Evolutionary conservation across 2,797 vertebrate genomes (phyloP).

Genomic region (Thaleichthys pacificus): DNA sequence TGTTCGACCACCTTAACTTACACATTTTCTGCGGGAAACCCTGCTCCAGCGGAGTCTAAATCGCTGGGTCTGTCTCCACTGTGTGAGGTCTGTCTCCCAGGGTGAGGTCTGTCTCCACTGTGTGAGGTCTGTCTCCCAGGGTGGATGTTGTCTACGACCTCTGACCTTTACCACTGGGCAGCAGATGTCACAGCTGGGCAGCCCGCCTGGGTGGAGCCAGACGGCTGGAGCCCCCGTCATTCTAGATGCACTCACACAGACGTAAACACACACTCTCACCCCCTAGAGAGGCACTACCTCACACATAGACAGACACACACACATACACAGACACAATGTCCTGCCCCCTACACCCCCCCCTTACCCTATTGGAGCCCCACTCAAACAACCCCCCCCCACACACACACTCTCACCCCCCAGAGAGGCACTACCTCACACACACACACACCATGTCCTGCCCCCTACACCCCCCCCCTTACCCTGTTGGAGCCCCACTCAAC

Average conservation of each 20-base stretch:
- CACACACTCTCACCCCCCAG: too few species aligned
- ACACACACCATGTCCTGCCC: slow-evolving; percentile 16
- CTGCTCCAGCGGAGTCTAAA: background rate
- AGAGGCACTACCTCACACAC: background rate
- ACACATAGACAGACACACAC: background rate
- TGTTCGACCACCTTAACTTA: background rate
- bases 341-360: slow-evolving; percentile 12
- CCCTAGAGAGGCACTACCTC: too few species aligned
- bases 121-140: slow-evolving; percentile 32
- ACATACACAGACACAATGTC: slow-evolving; percentile 17
- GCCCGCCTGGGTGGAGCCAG: slow-evolving; percentile 23
- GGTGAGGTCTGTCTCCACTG: slow-evolving; percentile 4
- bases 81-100: slow-evolving; percentile 32
- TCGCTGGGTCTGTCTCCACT: background rate
- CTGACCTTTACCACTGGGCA: slow-evolving; percentile 48
- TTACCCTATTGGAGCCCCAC: background rate
- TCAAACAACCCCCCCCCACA: too few species aligned
- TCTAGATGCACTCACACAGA: background rate
- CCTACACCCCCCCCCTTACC: slow-evolving; percentile 12
- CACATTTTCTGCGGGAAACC: too few species aligned
- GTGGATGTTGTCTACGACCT: slow-evolving; percentile 51
- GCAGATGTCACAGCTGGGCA: slow-evolving; percentile 59
- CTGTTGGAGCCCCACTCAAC: too few species aligned
- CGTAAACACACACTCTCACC: background rate
- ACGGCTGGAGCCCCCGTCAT: background rate